Conservation (phyloP, 2,113 vertebrate species). For the Oxyruncus cristatus region DNA sequence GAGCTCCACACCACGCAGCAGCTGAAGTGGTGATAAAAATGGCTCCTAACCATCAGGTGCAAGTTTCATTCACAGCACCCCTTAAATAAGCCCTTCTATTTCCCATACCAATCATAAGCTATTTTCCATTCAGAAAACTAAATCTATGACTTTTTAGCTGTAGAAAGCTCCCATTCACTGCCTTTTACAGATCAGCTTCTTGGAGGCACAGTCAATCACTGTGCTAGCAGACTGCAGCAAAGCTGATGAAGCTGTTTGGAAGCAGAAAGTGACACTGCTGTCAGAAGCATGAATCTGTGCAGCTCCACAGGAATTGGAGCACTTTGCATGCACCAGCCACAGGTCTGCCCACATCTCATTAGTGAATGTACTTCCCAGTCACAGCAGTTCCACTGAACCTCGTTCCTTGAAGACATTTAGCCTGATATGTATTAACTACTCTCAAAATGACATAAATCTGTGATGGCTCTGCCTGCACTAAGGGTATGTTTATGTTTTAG, state of each 20-base stretch:
- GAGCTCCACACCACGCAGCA: not conserved
- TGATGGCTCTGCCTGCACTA: not conserved
- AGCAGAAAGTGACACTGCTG: not conserved
- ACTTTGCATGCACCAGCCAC: not conserved
- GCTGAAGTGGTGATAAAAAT: slow-evolving; percentile 9
- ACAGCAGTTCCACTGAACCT: not conserved
- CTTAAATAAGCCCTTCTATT: not conserved
- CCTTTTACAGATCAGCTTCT: not conserved
- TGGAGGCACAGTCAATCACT: not conserved
- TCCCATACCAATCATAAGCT: not conserved
- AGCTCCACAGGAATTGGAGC: not conserved
- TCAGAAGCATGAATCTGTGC: not conserved
- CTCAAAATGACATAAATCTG: slow-evolving; percentile 13
- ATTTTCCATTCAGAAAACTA: not conserved
- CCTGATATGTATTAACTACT: not conserved
- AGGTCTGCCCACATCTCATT: not conserved
- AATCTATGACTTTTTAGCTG: not conserved
- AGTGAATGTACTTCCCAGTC: not conserved
- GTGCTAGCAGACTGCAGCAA: not conserved
- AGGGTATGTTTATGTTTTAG: not conserved
- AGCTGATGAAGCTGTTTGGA: slow-evolving; percentile 17
- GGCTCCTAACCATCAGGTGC: slow-evolving; percentile 21
- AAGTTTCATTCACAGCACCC: not conserved
- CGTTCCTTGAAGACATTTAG: not conserved
- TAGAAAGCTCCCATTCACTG: not conserved